These are phyloP conservation scores for Calonectris borealis DNA, from an alignment of 2,113 vertebrate species.

Conservation along the genomic window DNA sequence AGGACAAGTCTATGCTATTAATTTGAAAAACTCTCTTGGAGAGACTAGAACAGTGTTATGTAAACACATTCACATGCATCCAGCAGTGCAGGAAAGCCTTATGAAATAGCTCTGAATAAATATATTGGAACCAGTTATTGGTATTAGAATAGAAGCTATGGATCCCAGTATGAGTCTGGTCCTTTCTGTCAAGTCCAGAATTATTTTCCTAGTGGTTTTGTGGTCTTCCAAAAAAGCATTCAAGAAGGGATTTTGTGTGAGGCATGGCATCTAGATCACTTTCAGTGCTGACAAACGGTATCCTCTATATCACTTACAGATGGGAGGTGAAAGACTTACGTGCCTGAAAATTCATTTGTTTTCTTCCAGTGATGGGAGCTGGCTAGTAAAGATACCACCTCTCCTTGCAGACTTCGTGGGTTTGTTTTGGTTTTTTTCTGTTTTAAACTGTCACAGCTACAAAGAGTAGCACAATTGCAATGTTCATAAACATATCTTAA, in stretches of 20 bases:
- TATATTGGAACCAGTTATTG: background rate
- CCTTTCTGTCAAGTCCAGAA: background rate
- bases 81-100: background rate
- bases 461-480: background rate
- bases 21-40: background rate
- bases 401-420: background rate
- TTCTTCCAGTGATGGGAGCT: background rate
- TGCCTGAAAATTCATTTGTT: background rate
- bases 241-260: background rate
- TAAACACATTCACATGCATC: background rate
- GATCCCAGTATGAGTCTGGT: background rate
- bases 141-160: background rate
- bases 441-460: background rate
- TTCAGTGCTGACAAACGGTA: background rate
- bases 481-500: background rate
- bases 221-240: background rate
- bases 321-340: background rate
- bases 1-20: background rate
- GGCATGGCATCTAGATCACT: accelerated
- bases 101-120: background rate
- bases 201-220: background rate
- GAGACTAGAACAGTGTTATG: background rate
- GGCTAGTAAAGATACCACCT: background rate
- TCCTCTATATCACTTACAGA: background rate
- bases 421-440: background rate